Conservation (phyloP, 92 coral and sea anemone genomes). For the Palythoa caribaeorum region DNA sequence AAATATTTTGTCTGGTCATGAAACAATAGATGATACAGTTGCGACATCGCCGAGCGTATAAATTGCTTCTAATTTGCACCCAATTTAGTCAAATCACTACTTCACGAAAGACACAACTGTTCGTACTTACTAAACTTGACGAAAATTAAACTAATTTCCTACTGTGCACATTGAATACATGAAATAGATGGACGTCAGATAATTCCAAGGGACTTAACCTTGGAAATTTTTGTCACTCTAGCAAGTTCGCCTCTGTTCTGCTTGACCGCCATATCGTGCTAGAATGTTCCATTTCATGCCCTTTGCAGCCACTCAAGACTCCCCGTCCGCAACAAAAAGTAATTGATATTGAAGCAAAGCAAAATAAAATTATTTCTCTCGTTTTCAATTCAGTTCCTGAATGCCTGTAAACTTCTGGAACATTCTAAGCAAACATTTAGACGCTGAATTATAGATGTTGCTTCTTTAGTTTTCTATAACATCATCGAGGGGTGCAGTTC, state of each 20-base stretch:
- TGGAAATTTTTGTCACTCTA: not conserved
- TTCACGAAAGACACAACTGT: not conserved
- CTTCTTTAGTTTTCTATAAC: not conserved
- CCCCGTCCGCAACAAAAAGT: conserved; percentile 18
- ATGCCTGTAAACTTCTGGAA: conserved; percentile 1
- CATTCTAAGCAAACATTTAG: not conserved
- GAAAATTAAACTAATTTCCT: conserved; percentile 20
- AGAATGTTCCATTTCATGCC: conserved; percentile 34
- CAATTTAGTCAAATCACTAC: conserved; percentile 20
- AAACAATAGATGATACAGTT: not conserved
- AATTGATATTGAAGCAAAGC: conserved; percentile 40
- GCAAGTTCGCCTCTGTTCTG: conserved; percentile 38
- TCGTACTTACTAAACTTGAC: not conserved
- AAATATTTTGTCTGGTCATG: not conserved
- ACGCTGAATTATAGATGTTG: conserved; percentile 26
- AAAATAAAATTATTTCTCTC: conserved; percentile 31
- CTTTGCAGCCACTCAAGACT: conserved; percentile 18
- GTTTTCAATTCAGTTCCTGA: not conserved
- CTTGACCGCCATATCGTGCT: conserved; percentile 24
- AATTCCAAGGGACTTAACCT: conserved; percentile 10
- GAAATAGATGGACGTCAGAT: conserved; percentile 34
- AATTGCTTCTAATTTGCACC: not conserved
- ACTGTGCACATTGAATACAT: conserved; percentile 23
- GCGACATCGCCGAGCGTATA: not conserved
- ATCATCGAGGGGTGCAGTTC: conserved; percentile 41